A percentile compares a stretch with the other conserved stretches of the same genome.
These are phyloP conservation scores for Pyrocephalus nanus DNA, from an alignment of 2,797 vertebrate genomes.

Conservation along the genomic window DNA sequence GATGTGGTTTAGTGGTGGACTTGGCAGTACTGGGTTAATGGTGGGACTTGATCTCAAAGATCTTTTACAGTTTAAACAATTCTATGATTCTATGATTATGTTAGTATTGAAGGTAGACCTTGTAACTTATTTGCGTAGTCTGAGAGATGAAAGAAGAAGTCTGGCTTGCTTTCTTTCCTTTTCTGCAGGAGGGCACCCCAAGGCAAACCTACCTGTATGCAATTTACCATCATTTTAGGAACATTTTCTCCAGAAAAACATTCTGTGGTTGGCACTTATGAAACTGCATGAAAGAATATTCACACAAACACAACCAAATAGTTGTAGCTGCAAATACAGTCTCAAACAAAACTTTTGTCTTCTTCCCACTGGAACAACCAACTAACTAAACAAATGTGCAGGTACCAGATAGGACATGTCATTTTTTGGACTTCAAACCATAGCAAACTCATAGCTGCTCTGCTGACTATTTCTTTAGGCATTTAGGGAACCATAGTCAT, in stretches of 20 bases:
- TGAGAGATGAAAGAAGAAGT: not conserved
- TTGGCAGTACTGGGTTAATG: not conserved
- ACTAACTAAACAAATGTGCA: not conserved
- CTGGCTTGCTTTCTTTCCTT: not conserved
- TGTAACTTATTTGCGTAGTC: not conserved
- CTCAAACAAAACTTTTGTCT: not conserved
- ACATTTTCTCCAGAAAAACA: not conserved
- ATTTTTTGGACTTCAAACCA: not conserved
- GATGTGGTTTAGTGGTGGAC: not conserved
- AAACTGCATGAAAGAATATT: not conserved
- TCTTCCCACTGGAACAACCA: not conserved
- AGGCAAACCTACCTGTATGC: not conserved
- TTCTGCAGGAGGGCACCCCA: not conserved
- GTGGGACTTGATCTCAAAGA: not conserved
- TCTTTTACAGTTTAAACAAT: not conserved
- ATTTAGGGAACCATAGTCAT: not conserved
- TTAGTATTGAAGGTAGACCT: not conserved
- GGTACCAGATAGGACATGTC: not conserved
- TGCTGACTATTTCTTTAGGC: not conserved
- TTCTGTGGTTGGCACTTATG: not conserved
- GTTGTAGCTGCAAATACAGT: not conserved
- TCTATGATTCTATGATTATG: not conserved
- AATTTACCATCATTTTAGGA: not conserved
- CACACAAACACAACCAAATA: not conserved
- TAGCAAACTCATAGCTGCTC: not conserved